A percentile compares a stretch with the other conserved stretches of the same genome.
phyloP scores from a whole-genome alignment of 1,140 invertebrate species.

The Eulimnadia texana region DNA sequence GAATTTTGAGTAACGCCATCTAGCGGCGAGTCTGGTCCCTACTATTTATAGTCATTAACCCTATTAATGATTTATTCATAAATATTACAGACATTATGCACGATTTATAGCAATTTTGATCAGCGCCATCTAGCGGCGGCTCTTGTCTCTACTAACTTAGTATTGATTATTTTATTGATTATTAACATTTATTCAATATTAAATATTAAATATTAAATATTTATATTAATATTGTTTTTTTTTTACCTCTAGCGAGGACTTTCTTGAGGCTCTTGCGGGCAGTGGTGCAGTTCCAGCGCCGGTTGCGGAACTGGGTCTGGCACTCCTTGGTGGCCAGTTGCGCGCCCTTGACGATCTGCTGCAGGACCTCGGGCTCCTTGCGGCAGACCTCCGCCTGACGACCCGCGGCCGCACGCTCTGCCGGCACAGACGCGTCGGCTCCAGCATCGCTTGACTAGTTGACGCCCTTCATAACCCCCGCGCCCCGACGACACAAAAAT shows the following conservation, averaged over 20 bases:
- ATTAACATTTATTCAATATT: too few species aligned
- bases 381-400: conserved; percentile 47
- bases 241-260: conserved; percentile 64
- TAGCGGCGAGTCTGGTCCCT: too few species aligned
- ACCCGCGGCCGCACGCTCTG: conserved; percentile 58
- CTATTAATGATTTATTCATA: too few species aligned
- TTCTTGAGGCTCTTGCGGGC: conserved; percentile 58
- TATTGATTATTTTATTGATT: too few species aligned
- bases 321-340: conserved; percentile 64
- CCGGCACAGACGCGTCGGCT: conserved; percentile 71
- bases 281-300: conserved; percentile 72
- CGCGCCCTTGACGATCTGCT: conserved; percentile 60
- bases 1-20: too few species aligned
- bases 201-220: too few species aligned
- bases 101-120: not conserved
- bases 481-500: too few species aligned
- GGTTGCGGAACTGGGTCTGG: conserved; percentile 64
- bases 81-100: too few species aligned
- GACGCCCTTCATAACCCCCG: too few species aligned
- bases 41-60: too few species aligned
- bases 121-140: not conserved
- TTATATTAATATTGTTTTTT: too few species aligned
- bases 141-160: too few species aligned
- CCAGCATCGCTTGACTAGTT: conserved; percentile 64
- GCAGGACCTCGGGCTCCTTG: conserved; percentile 54